Percentiles rank a stretch among this genome's conserved stretches.
Conservation (phyloP, 2,113 vertebrate species). For the Platycercus adscitus region DNA sequence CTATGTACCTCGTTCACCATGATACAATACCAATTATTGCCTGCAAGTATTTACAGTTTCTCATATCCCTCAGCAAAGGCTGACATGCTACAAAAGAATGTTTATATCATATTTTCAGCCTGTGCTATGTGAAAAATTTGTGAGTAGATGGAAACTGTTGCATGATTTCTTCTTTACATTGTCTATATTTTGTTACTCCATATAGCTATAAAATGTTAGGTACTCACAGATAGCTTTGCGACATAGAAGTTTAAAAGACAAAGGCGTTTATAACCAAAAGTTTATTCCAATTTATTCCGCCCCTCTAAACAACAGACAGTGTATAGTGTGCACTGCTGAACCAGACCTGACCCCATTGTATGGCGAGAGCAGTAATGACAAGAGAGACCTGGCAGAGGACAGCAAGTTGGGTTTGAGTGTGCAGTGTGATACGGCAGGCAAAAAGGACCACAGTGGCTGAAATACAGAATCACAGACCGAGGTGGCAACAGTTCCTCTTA, state of each 20-base stretch:
- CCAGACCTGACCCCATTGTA: not conserved
- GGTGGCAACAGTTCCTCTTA: not conserved
- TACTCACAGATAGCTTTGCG: not conserved
- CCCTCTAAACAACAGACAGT: not conserved
- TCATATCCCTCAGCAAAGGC: constrained; percentile 13
- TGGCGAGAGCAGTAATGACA: not conserved
- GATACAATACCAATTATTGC: not conserved
- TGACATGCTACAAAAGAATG: not conserved
- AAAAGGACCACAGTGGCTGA: not conserved
- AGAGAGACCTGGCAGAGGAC: constrained; percentile 37
- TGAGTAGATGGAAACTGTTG: not conserved
- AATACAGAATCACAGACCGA: not conserved
- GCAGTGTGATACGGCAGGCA: not conserved
- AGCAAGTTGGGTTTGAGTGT: not conserved
- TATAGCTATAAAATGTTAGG: not conserved
- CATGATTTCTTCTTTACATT: not conserved
- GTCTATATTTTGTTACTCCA: not conserved
- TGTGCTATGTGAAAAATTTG: not conserved
- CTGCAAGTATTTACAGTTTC: not conserved
- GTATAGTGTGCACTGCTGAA: not conserved
- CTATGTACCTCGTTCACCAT: not conserved
- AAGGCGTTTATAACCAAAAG: not conserved
- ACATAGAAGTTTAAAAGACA: not conserved
- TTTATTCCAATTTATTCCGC: not conserved
- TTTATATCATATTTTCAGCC: constrained; percentile 6